Conservation (phyloP, 2,113 vertebrate genomes). For the Centropus bengalensis region DNA sequence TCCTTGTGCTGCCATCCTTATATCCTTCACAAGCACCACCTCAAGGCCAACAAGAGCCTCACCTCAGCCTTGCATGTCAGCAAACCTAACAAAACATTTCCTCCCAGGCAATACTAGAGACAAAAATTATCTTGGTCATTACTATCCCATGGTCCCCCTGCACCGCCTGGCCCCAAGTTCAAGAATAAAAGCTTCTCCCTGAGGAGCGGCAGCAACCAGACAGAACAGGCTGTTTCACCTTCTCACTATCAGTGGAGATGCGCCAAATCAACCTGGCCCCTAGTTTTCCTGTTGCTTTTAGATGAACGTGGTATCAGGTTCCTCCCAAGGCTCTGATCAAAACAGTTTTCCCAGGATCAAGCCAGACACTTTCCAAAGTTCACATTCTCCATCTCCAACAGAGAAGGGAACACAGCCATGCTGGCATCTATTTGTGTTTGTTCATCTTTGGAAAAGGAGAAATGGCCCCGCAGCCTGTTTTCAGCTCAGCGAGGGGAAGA, state of each 20-base stretch:
- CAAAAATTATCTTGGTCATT: neutral
- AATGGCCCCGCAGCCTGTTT: neutral
- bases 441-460: slow-evolving; percentile 5
- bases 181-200: neutral
- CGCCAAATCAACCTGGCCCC: slow-evolving; percentile 16
- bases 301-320: neutral
- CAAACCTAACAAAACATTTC: neutral
- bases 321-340: slow-evolving; percentile 32
- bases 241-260: neutral
- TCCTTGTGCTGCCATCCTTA: neutral
- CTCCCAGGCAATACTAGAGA: neutral
- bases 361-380: slow-evolving; percentile 22
- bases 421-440: slow-evolving; percentile 1
- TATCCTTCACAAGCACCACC: neutral
- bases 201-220: neutral
- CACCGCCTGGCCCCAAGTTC: neutral
- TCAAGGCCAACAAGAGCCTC: neutral
- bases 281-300: neutral
- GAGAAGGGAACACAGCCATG: neutral
- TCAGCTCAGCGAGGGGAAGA: neutral
- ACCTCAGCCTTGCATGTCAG: neutral
- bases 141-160: neutral
- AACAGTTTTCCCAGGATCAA: slow-evolving; percentile 34
- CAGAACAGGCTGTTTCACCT: neutral
- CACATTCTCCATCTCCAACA: slow-evolving; percentile 4